A percentile compares a stretch with the other conserved stretches of the same genome.
phyloP scores from a whole-genome alignment of 2,888 invertebrate species.

The Heteromyza rotundicornis region DNA sequence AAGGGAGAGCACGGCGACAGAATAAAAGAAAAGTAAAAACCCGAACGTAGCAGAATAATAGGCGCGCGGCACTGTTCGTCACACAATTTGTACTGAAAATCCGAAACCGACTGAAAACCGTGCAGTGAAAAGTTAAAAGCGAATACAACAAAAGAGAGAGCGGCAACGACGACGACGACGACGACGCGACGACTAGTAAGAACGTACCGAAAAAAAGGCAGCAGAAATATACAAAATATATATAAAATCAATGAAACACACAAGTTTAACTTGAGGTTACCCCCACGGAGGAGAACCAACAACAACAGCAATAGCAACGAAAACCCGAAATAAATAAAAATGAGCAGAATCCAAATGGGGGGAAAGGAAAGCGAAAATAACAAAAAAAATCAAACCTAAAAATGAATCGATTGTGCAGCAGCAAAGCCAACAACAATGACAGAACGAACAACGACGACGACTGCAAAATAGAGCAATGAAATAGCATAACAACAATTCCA shows the following conservation, averaged over 20 bases:
- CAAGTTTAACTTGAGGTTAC: constrained; percentile 32
- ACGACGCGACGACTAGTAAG: constrained; percentile 5
- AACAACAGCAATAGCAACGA: not conserved
- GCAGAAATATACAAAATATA: constrained; percentile 5
- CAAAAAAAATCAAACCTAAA: constrained; percentile 1
- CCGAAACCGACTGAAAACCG: constrained; percentile 27
- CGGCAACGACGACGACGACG: constrained; percentile 5
- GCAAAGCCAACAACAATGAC: not conserved
- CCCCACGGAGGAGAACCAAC: constrained; percentile 13
- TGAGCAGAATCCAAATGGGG: constrained; percentile 9
- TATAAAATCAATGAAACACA: constrained; percentile 11
- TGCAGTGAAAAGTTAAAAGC: not conserved
- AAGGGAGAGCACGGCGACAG: not conserved
- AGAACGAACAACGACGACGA: not conserved
- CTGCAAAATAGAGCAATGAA: constrained; percentile 3
- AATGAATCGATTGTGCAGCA: constrained; percentile 3
- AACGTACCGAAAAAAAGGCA: constrained; percentile 7
- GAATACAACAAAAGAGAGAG: not conserved
- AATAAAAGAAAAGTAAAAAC: not conserved
- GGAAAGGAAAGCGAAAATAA: not conserved
- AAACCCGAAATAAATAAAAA: not conserved
- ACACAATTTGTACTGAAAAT: constrained; percentile 31
- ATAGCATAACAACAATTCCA: constrained; percentile 1
- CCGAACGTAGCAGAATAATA: not conserved
- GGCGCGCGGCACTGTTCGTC: not conserved